These are phyloP conservation scores for Pseudochirops cupreus DNA, from an alignment of 2,797 vertebrate genomes.

Conservation along the genomic window DNA sequence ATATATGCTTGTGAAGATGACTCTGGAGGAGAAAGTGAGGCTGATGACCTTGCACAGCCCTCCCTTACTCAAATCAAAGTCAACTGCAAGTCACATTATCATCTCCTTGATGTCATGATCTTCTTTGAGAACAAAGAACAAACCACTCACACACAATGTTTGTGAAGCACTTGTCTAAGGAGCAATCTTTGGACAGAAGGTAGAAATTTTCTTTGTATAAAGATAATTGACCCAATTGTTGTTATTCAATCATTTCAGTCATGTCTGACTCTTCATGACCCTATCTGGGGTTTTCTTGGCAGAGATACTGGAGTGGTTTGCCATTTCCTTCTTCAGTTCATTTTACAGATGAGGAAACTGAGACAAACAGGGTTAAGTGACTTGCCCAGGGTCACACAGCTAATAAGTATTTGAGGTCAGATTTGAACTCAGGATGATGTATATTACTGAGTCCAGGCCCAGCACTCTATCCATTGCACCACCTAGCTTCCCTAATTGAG, in stretches of 20 bases:
- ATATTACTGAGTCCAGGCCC: not conserved
- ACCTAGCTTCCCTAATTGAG: not conserved
- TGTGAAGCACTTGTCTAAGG: not conserved
- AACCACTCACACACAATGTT: too few species aligned
- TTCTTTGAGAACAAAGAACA: too few species aligned
- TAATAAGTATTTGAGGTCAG: too few species aligned
- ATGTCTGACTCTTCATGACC: not conserved
- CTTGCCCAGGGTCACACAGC: too few species aligned
- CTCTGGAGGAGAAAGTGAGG: too few species aligned
- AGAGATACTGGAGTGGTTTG: not conserved
- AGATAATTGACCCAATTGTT: not conserved
- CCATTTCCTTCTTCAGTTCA: not conserved
- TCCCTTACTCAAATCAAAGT: too few species aligned
- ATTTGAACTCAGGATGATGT: not conserved
- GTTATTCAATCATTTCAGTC: not conserved
- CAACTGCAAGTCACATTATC: too few species aligned
- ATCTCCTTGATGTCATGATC: too few species aligned
- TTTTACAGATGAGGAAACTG: not conserved
- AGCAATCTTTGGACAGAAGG: not conserved
- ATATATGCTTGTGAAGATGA: not conserved
- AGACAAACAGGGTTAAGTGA: not conserved
- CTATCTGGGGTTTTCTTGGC: not conserved
- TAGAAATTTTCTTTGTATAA: not conserved
- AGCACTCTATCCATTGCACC: not conserved
- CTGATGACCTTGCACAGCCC: too few species aligned